Conservation (phyloP, 1,140 invertebrate genomes). For the Neuroterus valhalla region DNA sequence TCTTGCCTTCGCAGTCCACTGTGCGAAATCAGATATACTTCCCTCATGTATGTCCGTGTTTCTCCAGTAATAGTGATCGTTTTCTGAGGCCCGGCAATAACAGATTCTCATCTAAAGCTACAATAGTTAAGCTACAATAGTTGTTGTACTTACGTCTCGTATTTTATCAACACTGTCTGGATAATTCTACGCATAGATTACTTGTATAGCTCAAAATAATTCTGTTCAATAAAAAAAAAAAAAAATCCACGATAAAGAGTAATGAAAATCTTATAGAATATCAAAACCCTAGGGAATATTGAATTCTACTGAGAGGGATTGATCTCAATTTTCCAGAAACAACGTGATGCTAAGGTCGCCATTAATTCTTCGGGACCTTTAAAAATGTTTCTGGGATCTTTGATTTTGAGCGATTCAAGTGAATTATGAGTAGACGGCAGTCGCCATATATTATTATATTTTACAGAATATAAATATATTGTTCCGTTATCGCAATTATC, state of each 20-base stretch:
- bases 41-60: slow-evolving; percentile 5
- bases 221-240: slow-evolving; percentile 1
- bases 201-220: slow-evolving; percentile 40
- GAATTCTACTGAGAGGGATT: background rate
- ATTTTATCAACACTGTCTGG: slow-evolving; percentile 68
- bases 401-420: background rate
- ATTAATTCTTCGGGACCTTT: slow-evolving; percentile 1
- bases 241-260: slow-evolving; percentile 25
- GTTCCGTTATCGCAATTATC: slow-evolving; percentile 67
- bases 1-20: slow-evolving; percentile 21
- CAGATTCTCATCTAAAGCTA: slow-evolving; percentile 64
- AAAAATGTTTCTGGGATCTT: slow-evolving; percentile 20
- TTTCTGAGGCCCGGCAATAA: slow-evolving; percentile 66
- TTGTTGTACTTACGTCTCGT: slow-evolving; percentile 74
- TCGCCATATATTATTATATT: slow-evolving; percentile 64
- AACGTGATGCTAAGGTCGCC: slow-evolving; percentile 21
- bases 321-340: slow-evolving; percentile 22
- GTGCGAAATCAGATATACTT: slow-evolving; percentile 10
- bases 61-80: slow-evolving; percentile 22
- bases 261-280: background rate
- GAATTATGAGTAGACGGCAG: slow-evolving; percentile 37
- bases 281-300: no score
- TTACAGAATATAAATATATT: slow-evolving; percentile 67
- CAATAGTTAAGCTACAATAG: slow-evolving; percentile 70
- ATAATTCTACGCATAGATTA: slow-evolving; percentile 50